Percentiles rank a stretch among this genome's conserved stretches.
Evolutionary conservation across 2,888 invertebrate species (phyloP).

Genomic region (Nymphalis polychloros): DNA sequence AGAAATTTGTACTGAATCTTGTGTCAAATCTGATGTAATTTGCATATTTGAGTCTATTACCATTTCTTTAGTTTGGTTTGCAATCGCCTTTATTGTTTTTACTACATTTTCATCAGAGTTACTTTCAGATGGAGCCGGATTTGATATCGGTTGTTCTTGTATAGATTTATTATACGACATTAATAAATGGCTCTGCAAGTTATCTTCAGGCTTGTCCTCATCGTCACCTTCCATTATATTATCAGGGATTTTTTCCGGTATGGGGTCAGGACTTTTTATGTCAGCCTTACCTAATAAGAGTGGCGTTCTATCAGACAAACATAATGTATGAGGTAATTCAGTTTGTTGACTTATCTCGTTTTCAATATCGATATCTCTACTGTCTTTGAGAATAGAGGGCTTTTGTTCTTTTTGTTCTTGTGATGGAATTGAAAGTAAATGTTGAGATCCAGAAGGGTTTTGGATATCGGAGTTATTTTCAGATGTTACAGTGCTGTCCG

Average conservation of each 20-base stretch:
- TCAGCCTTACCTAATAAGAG: constrained; percentile 73
- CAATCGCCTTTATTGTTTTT: constrained; percentile 80
- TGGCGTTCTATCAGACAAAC: constrained; percentile 67
- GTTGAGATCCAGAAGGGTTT: constrained; percentile 50
- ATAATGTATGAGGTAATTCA: constrained; percentile 71
- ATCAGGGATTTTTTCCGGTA: constrained; percentile 78
- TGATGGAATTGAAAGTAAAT: constrained; percentile 48
- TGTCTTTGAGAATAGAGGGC: constrained; percentile 53
- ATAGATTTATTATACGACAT: constrained; percentile 62
- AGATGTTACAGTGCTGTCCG: constrained; percentile 73
- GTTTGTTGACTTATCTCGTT: constrained; percentile 77
- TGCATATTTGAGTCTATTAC: constrained; percentile 81
- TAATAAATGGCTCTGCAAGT: constrained; percentile 58
- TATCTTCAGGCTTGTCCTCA: constrained; percentile 74
- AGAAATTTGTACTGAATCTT: constrained; percentile 84
- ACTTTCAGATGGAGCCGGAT: constrained; percentile 46
- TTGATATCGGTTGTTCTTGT: constrained; percentile 52
- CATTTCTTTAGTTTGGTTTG: constrained; percentile 80
- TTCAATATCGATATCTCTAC: constrained; percentile 75
- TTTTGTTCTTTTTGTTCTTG: constrained; percentile 56
- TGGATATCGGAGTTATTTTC: constrained; percentile 55
- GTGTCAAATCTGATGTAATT: constrained; percentile 80
- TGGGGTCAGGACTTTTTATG: constrained; percentile 76
- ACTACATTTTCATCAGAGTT: constrained; percentile 69
- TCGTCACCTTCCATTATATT: constrained; percentile 77